Percentiles rank a stretch among this genome's conserved stretches.
These are phyloP conservation scores for Dinoponera quadriceps DNA, from an alignment of 1,140 invertebrate genomes.

Conservation along the genomic window DNA sequence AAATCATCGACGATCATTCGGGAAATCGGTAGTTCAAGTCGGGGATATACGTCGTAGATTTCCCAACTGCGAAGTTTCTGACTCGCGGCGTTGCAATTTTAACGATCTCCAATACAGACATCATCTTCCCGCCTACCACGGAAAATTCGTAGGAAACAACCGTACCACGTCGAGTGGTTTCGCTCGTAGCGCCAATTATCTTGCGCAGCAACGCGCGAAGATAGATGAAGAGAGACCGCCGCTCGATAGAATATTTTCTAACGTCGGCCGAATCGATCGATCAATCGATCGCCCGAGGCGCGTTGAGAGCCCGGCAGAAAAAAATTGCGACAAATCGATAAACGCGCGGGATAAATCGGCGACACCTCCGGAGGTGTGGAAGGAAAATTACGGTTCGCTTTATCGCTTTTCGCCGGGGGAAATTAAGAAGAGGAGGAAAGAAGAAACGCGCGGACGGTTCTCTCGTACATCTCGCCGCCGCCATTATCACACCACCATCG, in stretches of 20 bases:
- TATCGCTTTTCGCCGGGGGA: constrained; percentile 37
- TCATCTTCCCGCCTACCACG: neutral
- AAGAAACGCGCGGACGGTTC: neutral
- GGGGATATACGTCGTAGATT: neutral
- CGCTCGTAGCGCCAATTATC: constrained; percentile 4
- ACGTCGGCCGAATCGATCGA: constrained; percentile 18
- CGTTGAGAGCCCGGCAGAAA: neutral
- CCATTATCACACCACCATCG: neutral
- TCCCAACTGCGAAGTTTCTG: neutral
- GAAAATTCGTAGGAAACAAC: constrained; percentile 1
- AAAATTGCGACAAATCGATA: constrained; percentile 11
- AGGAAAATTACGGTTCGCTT: constrained; percentile 32
- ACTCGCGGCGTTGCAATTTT: neutral
- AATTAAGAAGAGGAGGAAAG: constrained; percentile 6
- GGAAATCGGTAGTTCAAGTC: neutral
- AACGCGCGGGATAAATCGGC: constrained; percentile 32
- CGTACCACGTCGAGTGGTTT: neutral
- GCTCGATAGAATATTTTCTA: constrained; percentile 11
- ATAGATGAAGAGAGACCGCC: constrained; percentile 17
- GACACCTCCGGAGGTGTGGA: constrained; percentile 24
- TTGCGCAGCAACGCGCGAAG: constrained; percentile 10
- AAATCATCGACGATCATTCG: neutral
- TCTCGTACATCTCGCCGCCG: constrained; percentile 14
- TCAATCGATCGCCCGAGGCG: constrained; percentile 41
- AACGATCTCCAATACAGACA: neutral